These are phyloP conservation scores for Spisula subtruncata DNA, from an alignment of 2,888 invertebrate genomes.

Conservation along the genomic window DNA sequence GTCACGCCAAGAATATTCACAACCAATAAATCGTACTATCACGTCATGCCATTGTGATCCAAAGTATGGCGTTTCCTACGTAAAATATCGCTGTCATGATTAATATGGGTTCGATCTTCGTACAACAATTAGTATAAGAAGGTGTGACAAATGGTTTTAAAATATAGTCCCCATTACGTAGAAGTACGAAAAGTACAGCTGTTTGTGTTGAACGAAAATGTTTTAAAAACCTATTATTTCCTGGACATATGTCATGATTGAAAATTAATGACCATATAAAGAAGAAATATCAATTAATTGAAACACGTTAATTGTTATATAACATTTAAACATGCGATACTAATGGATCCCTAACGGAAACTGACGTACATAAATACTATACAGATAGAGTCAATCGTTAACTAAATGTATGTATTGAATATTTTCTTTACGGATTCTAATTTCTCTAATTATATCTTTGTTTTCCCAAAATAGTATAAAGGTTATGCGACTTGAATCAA, in stretches of 20 bases:
- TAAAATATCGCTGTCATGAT: background rate
- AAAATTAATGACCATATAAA: background rate
- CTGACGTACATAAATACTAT: background rate
- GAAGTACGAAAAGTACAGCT: background rate
- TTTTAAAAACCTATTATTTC: background rate
- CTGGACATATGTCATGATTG: background rate
- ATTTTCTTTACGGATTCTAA: too few species aligned
- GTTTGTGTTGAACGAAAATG: background rate
- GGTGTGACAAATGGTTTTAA: background rate
- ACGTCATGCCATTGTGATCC: background rate
- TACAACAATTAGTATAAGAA: background rate
- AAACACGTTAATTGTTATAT: background rate
- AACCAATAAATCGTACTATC: background rate
- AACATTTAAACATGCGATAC: background rate
- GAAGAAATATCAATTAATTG: conserved; percentile 11
- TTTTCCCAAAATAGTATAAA: too few species aligned
- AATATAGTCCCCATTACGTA: background rate
- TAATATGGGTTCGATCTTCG: background rate
- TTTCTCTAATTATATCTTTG: too few species aligned
- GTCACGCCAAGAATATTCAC: background rate
- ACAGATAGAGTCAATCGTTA: background rate
- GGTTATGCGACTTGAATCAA: too few species aligned
- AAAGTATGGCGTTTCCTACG: background rate
- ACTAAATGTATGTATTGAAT: background rate
- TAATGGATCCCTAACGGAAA: conserved; percentile 3